Base-by-base conservation (phyloP, 2,797 vertebrate genomes). In the Ptychobarbus kaznakovi region DNA sequence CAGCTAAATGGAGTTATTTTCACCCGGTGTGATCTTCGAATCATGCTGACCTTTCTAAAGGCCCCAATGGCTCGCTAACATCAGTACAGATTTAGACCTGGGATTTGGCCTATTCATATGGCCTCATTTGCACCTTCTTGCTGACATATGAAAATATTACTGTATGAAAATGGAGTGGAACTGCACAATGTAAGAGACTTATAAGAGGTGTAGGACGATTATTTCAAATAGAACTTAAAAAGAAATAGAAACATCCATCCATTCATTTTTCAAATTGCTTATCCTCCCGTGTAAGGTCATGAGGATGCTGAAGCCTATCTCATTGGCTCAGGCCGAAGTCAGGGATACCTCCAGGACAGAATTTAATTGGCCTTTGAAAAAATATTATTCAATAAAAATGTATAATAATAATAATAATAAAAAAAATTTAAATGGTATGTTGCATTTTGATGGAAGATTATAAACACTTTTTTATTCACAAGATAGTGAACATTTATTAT, bases 1-100 rank as follows among this genome's bases (percentile, higher is more conserved):
- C 61, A 63, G 56, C 40, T 40, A 74, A 78, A 61, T 63, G 13
- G 53, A 82, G 56, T 72, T 44, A 82, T 82, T 74, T 87, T 65
- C 68, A 79, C 87, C 66, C 68, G 38, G 74, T 81, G 38, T 79
- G 80, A 79, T 85, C 58, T 82, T 63, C 56, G 66, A 82, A 87
- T 80, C 82, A 82, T 79, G 68, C 73, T 82, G 83, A 85, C 82
- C 82, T 87, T 87, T 87, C 82, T 70, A 65, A 85, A 65, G 72
- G 16, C 63, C 78, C 70, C n/a, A 70, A 18, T 44, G 65, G 58
- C 82, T 77, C 12, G 12, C 70, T 77, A 78, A 77, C 78, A 84
- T 84, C 44, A 70, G 49, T 77, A 44, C 53, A 81, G 40, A 75
- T 77, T 84, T 77, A 84, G 78, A 79, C n/a, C 53, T 73, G 75